Base-by-base conservation (phyloP, 2,888 invertebrate genomes). In the Dolichopus griseipennis region DNA sequence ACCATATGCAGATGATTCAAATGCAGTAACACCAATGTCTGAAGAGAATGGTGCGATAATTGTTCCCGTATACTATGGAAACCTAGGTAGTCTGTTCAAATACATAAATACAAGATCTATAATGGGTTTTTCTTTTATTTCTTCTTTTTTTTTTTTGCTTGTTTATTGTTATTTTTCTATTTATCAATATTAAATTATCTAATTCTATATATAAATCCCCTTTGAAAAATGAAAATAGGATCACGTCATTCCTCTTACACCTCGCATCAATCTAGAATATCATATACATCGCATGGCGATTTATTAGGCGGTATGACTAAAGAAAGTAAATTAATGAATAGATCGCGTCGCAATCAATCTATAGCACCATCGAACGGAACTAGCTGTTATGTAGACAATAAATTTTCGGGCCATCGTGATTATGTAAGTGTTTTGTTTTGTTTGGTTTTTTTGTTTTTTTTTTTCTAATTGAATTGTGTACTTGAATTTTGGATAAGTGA, bases 41-140 rank as follows among this genome's bases (percentile, higher is more conserved):
- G 97, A 97, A 84, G 97, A 97, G 83, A 95, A 95, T 82, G 95
- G 95, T 78, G 93, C 93, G 79, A 94, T 95, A 82, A 92, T 95
- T 77, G 92, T 95, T 76, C 93, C 94, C 70, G 90, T 92, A 79
- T 94, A 93, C 83, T 92, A 92, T 81, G 89, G 91, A 76, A 92
- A 90, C 83, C 85, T 92, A 84, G 91, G 92, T 87, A 77, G 76
- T 81, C 61, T 66, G 52, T 61, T 43, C n/a, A 33, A 64, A n/a
- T 64, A 64, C 7, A 33, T n/a, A 34, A 64, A 64, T 64, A 64
- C 18, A 12, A 64, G 64, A 8, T 66, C 61, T 67, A 43, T 64
- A 63, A 22, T 37, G 34, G 33, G 27, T 61, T 10, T n/a, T 27
- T 5, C 34, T 7, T 43, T 61, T 43, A 65, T 3, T 18, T 64